These are phyloP conservation scores for Paracanthobrama guichenoti DNA, from an alignment of 2,113 vertebrate genomes.

Conservation along the genomic window DNA sequence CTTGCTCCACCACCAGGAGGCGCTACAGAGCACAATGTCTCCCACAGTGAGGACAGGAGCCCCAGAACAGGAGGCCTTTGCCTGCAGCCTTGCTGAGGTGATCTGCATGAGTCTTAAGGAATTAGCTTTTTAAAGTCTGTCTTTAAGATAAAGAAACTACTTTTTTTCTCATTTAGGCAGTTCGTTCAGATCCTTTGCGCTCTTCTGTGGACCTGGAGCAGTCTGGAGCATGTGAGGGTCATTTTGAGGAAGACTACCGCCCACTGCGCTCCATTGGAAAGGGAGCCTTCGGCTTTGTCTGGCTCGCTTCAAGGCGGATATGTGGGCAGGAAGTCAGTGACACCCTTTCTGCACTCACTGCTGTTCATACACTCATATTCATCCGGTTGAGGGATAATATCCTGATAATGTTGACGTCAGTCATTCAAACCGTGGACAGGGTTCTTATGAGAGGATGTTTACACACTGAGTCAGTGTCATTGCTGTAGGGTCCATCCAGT, in stretches of 20 bases:
- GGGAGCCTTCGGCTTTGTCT: slow-evolving; percentile 93
- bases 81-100: slow-evolving; percentile 74
- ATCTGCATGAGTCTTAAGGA: slow-evolving; percentile 14
- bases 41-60: slow-evolving; percentile 66
- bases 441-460: background rate
- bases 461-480: background rate
- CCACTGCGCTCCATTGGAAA: slow-evolving; percentile 83
- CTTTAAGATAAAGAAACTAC: too few relatives aligned
- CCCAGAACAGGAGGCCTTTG: slow-evolving; percentile 64
- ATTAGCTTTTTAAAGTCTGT: background rate
- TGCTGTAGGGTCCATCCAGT: background rate
- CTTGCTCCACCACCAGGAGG: slow-evolving; percentile 71
- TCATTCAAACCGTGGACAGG: background rate
- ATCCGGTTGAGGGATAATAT: background rate
- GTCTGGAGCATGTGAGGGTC: slow-evolving; percentile 84
- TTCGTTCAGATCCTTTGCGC: slow-evolving; percentile 70
- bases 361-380: background rate
- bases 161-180: slow-evolving; percentile 64
- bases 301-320: slow-evolving; percentile 79
- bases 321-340: slow-evolving; percentile 80
- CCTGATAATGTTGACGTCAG: background rate
- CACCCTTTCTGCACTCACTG: background rate
- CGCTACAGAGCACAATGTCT: slow-evolving; percentile 64
- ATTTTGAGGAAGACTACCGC: slow-evolving; percentile 81
- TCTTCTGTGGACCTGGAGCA: slow-evolving; percentile 79